These are phyloP conservation scores for Mastomys natalensis DNA, from an alignment of 2,113 vertebrate species.

Conservation along the genomic window DNA sequence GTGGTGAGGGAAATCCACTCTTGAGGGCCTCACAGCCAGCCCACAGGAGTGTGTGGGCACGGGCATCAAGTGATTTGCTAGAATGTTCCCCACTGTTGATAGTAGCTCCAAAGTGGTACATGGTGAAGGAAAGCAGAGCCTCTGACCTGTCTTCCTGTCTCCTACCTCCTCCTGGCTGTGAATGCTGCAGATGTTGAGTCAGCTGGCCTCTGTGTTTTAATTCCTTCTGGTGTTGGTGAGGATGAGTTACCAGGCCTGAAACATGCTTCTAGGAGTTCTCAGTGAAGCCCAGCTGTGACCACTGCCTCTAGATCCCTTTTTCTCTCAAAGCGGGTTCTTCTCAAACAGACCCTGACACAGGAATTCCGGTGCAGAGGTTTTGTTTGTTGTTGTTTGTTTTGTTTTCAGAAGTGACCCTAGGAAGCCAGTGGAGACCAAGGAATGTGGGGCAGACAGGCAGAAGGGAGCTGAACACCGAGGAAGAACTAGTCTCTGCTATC, in stretches of 20 bases:
- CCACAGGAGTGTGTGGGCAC: background rate
- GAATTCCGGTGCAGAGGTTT: background rate
- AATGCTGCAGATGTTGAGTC: background rate
- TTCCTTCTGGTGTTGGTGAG: background rate
- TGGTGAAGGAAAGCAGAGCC: too few relatives aligned
- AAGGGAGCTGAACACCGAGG: background rate
- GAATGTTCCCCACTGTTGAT: too few relatives aligned
- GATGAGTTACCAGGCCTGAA: background rate
- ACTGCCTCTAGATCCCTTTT: background rate
- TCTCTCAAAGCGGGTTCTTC: background rate
- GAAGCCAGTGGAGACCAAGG: background rate
- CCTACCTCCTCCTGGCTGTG: background rate
- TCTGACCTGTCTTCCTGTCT: background rate
- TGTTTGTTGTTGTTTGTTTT: too few relatives aligned
- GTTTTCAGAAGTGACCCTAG: background rate
- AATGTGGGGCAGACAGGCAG: background rate
- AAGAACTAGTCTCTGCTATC: background rate
- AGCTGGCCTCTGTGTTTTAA: background rate
- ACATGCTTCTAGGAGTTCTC: background rate
- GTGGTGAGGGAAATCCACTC: background rate
- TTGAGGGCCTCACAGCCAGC: background rate
- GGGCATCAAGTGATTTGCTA: background rate
- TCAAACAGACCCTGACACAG: background rate
- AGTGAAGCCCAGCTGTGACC: background rate
- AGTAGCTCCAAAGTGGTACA: background rate